These are phyloP conservation scores for Larimichthys crocea DNA, from an alignment of 2,113 vertebrate genomes.

Conservation along the genomic window DNA sequence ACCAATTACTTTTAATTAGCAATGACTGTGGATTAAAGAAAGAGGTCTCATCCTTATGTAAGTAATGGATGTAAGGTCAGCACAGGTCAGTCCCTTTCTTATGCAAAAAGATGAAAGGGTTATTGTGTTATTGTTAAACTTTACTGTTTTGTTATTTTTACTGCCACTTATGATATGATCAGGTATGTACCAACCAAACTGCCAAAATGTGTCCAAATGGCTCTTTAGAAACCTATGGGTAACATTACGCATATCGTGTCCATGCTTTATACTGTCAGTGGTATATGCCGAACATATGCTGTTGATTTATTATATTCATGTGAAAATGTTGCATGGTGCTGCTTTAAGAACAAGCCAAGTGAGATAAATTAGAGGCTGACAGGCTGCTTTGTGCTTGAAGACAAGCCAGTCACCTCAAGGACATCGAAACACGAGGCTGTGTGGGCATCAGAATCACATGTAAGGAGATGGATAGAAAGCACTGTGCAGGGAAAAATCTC, in stretches of 20 bases:
- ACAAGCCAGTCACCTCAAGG: slow-evolving; percentile 42
- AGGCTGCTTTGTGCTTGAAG: slow-evolving; percentile 44
- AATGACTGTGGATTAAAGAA: neutral
- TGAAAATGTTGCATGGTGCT: neutral
- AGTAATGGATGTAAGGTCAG: neutral
- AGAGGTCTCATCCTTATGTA: neutral
- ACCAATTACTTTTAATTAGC: neutral
- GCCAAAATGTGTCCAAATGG: no score
- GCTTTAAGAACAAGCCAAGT: slow-evolving; percentile 14
- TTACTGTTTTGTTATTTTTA: neutral
- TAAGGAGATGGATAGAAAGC: slow-evolving; percentile 8
- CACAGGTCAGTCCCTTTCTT: neutral
- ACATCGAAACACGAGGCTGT: slow-evolving; percentile 48
- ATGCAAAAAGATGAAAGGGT: neutral
- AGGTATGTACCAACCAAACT: no score
- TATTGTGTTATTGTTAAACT: neutral
- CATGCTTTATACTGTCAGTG: no score
- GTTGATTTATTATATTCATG: neutral
- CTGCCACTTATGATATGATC: neutral
- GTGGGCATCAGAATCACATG: slow-evolving; percentile 49
- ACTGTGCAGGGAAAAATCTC: neutral
- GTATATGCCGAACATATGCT: no score
- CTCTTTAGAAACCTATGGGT: no score
- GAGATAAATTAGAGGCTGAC: slow-evolving; percentile 46
- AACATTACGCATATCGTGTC: no score